phyloP scores from a whole-genome alignment of 2,113 vertebrate species.

The Smithornis capensis region DNA sequence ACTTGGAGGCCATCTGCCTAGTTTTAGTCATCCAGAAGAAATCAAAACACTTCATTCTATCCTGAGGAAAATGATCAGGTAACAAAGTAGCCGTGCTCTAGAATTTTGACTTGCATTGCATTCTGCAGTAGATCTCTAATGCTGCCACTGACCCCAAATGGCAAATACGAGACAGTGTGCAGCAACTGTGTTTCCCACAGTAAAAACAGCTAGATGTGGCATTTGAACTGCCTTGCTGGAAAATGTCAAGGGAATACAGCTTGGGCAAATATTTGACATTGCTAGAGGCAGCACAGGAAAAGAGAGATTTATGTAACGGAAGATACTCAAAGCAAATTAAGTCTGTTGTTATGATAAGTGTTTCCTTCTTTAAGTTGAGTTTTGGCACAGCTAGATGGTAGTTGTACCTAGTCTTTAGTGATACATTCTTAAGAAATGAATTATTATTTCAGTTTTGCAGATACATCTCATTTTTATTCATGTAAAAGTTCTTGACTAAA shows the following conservation, averaged over 20 bases:
- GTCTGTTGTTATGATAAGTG: not conserved
- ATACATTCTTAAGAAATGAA: not conserved
- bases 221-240: slow-evolving; percentile 32
- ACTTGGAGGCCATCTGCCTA: slow-evolving; percentile 87
- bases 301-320: not conserved
- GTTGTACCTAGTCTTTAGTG: not conserved
- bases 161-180: not conserved
- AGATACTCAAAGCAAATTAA: not conserved
- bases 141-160: not conserved
- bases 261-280: not conserved
- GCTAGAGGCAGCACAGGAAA: not conserved
- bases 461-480: slow-evolving; percentile 1
- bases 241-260: slow-evolving; percentile 16
- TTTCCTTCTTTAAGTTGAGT: not conserved
- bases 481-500: not conserved
- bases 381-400: not conserved
- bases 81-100: not conserved
- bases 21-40: slow-evolving; percentile 81
- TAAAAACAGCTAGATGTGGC: not conserved
- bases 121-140: not conserved
- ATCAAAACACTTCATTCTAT: slow-evolving; percentile 78
- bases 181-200: not conserved
- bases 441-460: not conserved
- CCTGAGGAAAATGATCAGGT: slow-evolving; percentile 85
- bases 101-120: not conserved